Evolutionary conservation across 2,113 vertebrate genomes (phyloP).

Genomic region (Tringa solitaria): DNA sequence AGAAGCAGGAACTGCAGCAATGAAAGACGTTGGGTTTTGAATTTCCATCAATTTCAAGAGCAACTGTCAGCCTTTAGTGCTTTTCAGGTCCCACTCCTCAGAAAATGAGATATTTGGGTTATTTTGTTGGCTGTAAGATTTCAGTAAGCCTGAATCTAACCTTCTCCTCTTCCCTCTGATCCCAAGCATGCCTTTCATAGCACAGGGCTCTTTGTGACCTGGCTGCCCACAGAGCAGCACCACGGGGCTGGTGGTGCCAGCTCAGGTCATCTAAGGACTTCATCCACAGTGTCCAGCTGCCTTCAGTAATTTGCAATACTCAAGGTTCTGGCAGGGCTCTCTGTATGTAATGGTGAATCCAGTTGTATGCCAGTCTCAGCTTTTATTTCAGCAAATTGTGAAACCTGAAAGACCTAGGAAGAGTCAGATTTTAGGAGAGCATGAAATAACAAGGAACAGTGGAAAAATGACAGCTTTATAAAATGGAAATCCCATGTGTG

Average conservation of each 20-base stretch:
- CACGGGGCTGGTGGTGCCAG: background rate
- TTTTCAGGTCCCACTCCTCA: background rate
- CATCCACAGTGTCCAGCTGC: background rate
- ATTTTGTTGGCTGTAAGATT: background rate
- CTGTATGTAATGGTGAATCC: background rate
- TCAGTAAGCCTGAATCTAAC: background rate
- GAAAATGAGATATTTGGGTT: background rate
- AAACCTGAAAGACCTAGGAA: background rate
- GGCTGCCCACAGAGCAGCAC: background rate
- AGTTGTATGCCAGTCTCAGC: background rate
- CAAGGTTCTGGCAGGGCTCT: background rate
- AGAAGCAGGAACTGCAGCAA: background rate
- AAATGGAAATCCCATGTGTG: background rate
- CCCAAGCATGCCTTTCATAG: background rate
- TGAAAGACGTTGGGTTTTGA: background rate
- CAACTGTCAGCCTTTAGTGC: background rate
- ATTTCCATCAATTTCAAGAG: background rate
- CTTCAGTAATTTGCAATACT: background rate
- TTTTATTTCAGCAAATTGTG: background rate
- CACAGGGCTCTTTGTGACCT: background rate
- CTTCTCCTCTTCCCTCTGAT: background rate
- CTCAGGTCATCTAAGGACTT: background rate
- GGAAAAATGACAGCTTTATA: background rate
- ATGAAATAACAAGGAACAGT: background rate
- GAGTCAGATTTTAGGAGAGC: background rate